A percentile compares a stretch with the other conserved stretches of the same genome.
Conservation (phyloP, 2,113 vertebrate genomes). For the Lepisosteus oculatus region DNA sequence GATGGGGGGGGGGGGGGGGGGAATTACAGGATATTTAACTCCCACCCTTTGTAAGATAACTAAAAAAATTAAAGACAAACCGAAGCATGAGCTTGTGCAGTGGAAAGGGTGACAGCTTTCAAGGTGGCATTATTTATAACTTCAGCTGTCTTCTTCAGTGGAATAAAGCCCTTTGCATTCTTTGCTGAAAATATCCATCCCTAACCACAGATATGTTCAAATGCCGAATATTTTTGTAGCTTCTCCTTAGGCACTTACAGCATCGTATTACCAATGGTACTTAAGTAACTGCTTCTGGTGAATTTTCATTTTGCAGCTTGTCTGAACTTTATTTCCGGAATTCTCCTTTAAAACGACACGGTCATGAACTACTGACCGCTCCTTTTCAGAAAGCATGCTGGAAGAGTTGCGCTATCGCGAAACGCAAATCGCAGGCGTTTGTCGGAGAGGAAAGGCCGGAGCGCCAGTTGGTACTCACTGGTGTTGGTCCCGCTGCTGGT, state of each 20-base stretch:
- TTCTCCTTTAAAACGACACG: too few relatives aligned
- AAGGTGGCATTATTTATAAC: conserved; percentile 72
- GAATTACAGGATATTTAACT: too few relatives aligned
- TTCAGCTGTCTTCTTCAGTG: conserved; percentile 73
- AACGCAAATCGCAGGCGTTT: background rate
- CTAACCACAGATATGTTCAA: conserved; percentile 65
- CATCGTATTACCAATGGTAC: too few relatives aligned
- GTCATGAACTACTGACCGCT: too few relatives aligned
- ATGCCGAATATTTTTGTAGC: conserved; percentile 49
- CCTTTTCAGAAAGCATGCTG: too few relatives aligned
- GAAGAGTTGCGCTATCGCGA: too few relatives aligned
- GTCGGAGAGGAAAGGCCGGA: background rate
- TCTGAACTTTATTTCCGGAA: too few relatives aligned
- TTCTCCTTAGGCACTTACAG: conserved; percentile 26
- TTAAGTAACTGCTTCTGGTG: too few relatives aligned
- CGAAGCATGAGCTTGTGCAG: conserved; percentile 59
- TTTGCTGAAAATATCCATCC: conserved; percentile 71
- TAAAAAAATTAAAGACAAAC: conserved; percentile 33
- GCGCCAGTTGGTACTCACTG: conserved; percentile 71
- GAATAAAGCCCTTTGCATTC: conserved; percentile 59
- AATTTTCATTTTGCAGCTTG: too few relatives aligned
- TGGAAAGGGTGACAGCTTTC: conserved; percentile 48
- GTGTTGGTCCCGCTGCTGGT: conserved; percentile 76
- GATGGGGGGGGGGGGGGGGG: too few relatives aligned
- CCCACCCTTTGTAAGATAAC: too few relatives aligned